phyloP scores from a whole-genome alignment of 64 coral and sea anemone genomes.

The Montipora capricornis region DNA sequence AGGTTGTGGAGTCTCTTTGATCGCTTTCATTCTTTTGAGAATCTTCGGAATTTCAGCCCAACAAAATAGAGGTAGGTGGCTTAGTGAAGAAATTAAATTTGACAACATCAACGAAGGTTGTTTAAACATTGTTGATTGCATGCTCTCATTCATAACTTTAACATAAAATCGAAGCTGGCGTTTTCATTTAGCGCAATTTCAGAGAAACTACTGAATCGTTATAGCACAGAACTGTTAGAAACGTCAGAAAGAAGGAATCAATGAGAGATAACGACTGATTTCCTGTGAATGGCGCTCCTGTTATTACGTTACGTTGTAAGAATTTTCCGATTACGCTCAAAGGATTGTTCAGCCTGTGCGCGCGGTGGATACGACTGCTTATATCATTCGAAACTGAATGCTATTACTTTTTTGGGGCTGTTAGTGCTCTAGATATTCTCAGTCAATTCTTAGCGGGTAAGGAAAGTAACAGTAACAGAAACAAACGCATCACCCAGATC shows the following conservation, averaged over 20 bases:
- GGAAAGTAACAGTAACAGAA: no score
- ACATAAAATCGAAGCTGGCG: neutral
- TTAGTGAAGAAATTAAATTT: neutral
- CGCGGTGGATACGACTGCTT: no score
- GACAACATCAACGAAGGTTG: neutral
- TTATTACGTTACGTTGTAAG: neutral
- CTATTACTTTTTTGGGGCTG: neutral
- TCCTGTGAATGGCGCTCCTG: neutral
- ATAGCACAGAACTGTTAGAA: no score
- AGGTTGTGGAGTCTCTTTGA: neutral
- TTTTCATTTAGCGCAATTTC: no score
- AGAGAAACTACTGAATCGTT: no score
- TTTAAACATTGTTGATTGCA: neutral
- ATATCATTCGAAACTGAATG: neutral
- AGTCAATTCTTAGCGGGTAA: no score
- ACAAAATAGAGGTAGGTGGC: constrained; percentile 30
- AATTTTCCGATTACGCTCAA: neutral
- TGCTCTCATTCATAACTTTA: neutral
- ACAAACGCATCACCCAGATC: neutral
- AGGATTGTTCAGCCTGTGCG: neutral
- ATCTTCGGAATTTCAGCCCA: neutral
- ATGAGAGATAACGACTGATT: neutral
- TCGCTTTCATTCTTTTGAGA: neutral
- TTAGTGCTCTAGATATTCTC: neutral
- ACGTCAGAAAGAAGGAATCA: neutral